phyloP scores from a whole-genome alignment of 2,888 invertebrate genomes.

The Chalcis sispes region DNA sequence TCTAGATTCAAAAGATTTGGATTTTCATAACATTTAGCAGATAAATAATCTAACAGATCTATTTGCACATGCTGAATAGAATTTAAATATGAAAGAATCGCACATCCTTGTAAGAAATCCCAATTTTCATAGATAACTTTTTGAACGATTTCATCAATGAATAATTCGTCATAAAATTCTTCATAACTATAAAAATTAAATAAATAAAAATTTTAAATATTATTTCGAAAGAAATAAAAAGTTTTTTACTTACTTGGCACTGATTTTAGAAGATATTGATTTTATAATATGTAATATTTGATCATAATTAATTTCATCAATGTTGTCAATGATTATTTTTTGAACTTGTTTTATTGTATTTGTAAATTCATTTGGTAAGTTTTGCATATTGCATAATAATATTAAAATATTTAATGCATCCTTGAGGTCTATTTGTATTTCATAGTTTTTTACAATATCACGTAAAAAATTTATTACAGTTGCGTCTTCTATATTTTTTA shows the following conservation, averaged over 20 bases:
- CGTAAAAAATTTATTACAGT: conserved; percentile 62
- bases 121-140: conserved; percentile 59
- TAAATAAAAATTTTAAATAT: conserved; percentile 12
- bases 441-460: conserved; percentile 29
- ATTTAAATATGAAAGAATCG: conserved; percentile 49
- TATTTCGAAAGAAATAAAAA: conserved; percentile 5
- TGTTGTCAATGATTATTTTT: conserved; percentile 16
- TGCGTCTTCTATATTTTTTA: conserved; percentile 39
- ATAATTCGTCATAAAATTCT: conserved; percentile 81
- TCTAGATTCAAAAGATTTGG: conserved; percentile 75
- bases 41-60: conserved; percentile 79
- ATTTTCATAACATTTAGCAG: conserved; percentile 76
- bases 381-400: conserved; percentile 24
- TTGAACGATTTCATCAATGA: conserved; percentile 78
- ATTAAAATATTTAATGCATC: conserved; percentile 38
- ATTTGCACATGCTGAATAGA: conserved; percentile 76
- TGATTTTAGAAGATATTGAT: conserved; percentile 39
- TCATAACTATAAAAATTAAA: conserved; percentile 75
- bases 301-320: conserved; percentile 35
- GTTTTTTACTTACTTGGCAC: conserved; percentile 24
- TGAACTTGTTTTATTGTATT: conserved; percentile 23
- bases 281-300: conserved; percentile 39
- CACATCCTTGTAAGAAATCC: conserved; percentile 54
- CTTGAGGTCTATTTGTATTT: neutral
- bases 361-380: conserved; percentile 36